These are phyloP conservation scores for Chirona hameri DNA, from an alignment of 2,888 invertebrate species.

Conservation along the genomic window DNA sequence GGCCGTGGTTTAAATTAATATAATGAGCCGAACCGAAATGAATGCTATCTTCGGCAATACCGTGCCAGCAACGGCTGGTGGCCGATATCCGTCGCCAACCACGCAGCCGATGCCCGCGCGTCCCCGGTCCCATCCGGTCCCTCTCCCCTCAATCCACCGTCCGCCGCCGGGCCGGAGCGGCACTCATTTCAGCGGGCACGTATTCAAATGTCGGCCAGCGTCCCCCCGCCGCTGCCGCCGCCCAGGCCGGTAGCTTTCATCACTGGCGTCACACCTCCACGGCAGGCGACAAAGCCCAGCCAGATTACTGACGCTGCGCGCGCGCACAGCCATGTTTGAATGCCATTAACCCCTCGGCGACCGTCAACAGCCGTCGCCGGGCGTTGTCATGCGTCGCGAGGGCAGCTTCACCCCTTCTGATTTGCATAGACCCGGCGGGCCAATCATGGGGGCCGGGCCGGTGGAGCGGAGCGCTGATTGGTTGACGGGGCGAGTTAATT, in stretches of 20 bases:
- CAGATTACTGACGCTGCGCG: background rate
- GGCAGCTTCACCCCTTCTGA: slow-evolving; percentile 23
- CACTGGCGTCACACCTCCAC: background rate
- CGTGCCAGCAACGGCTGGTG: too few relatives aligned
- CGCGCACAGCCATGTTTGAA: background rate
- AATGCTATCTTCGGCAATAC: too few relatives aligned
- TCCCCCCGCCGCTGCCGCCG: background rate
- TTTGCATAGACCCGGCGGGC: background rate
- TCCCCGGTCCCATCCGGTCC: too few relatives aligned
- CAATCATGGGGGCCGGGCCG: background rate
- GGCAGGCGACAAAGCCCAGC: background rate
- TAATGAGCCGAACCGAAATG: too few relatives aligned
- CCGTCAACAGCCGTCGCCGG: background rate
- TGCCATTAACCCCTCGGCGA: slow-evolving; percentile 3
- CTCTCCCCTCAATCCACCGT: too few relatives aligned
- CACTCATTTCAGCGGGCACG: background rate
- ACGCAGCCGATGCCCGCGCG: too few relatives aligned
- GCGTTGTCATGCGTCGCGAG: background rate
- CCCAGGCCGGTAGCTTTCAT: background rate
- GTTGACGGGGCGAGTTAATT: background rate
- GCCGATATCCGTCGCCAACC: too few relatives aligned
- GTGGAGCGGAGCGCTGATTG: background rate
- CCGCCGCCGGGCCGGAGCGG: too few relatives aligned
- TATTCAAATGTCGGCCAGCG: too few relatives aligned
- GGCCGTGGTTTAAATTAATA: too few relatives aligned